Base-by-base conservation (phyloP, 2,797 vertebrate genomes). In the Sebastes cheni region DNA sequence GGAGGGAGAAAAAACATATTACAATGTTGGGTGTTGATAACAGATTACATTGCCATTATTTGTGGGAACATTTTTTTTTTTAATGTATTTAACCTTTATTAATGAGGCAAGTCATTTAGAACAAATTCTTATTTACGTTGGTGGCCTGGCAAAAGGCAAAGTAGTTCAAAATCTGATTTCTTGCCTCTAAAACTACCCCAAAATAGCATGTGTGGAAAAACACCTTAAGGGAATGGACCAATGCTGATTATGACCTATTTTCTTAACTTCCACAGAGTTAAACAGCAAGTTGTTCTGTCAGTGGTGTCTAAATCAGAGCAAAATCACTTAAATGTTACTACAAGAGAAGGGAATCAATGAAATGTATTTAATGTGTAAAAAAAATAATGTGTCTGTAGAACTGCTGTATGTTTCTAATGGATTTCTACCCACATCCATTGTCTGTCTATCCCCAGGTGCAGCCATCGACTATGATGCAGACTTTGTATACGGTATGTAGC, bases 401-500 rank as follows among this genome's bases (percentile, higher is more conserved):
- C 16, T n/a, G 29, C 25, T 55, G 1, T 6, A 22, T 34, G 27
- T 65, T 52, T 77, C 7, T 27, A 14, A 10, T 61, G 7, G 16
- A 0, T 80, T 75, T 70, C 25, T 54, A 56, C 10, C 6, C n/a
- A 34, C 71, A 9, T 79, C 7, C 8, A 1, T 56, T 84, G 5
- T 5, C 7, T 73, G 34, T 89, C 29, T 60, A 22, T 73, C 36
- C 62, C 1, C 84, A 95, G 94, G 76, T 70, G 22, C 79, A 62
- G 39, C 56, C 7, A 12, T 88, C 13, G 82, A 96, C 73, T 34
- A 1, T 7, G 95, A 96, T 81, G 93, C 94, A 67, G 95, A 95
- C 84, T 96, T 96, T 90, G 83, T 90, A 7, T 96, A 96, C 11
- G 95, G 96, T 96, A 79, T 91, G 94, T 76, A 59, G 16, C 8